Evolutionary conservation across 1,140 invertebrate species (phyloP).

Genomic region (Nephila pilipes): DNA sequence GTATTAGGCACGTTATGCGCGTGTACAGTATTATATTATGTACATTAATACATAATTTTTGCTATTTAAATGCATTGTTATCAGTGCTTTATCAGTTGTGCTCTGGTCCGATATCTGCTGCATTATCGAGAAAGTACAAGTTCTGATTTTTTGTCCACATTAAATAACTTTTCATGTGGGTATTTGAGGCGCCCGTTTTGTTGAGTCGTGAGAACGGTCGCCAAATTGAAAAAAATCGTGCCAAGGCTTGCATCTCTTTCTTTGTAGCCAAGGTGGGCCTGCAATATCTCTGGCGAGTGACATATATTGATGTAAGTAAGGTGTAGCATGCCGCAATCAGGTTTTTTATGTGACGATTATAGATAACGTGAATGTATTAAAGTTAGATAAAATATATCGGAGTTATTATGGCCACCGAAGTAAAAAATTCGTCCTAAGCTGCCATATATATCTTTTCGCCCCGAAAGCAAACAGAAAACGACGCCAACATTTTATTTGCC

Average conservation of each 20-base stretch:
- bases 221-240: not conserved
- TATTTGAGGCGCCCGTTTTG: too few species aligned
- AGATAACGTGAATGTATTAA: constrained; percentile 70
- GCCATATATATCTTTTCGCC: constrained; percentile 53
- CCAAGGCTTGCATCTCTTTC: not conserved
- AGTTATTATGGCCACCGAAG: constrained; percentile 46
- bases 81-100: too few species aligned
- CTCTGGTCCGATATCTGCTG: too few species aligned
- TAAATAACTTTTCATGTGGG: too few species aligned
- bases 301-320: constrained; percentile 74
- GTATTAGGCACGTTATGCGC: too few species aligned
- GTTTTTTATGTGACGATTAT: constrained; percentile 70
- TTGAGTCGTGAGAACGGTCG: not conserved
- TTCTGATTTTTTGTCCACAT: too few species aligned
- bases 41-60: too few species aligned
- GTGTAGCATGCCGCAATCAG: constrained; percentile 52
- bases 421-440: constrained; percentile 35
- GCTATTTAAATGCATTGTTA: too few species aligned
- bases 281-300: constrained; percentile 45
- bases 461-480: constrained; percentile 51
- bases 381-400: constrained; percentile 70
- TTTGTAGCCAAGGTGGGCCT: constrained; percentile 49
- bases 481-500: constrained; percentile 56
- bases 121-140: too few species aligned
- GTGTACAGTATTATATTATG: too few species aligned